These are phyloP conservation scores for Micronycteris hirsuta DNA, from an alignment of 2,113 vertebrate species.

Conservation along the genomic window DNA sequence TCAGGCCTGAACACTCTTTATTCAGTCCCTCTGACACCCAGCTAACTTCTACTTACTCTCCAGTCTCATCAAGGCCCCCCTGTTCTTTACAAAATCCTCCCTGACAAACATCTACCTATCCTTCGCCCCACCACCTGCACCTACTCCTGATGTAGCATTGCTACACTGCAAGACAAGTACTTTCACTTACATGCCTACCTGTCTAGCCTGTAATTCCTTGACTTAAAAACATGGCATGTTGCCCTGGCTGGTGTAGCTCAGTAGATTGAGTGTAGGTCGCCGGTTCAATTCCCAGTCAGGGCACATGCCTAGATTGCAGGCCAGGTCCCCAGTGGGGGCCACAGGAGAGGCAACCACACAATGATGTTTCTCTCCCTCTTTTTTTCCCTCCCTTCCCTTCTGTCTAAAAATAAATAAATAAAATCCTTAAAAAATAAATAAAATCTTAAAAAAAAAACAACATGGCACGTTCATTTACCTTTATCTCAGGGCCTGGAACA, in stretches of 20 bases:
- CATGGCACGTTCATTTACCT: background rate
- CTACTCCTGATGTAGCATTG: fast-evolving
- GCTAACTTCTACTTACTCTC: background rate
- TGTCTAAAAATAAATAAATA: no score
- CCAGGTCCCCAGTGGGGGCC: no score
- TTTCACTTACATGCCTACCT: background rate
- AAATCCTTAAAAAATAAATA: no score
- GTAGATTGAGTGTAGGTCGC: no score
- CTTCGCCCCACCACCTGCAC: background rate
- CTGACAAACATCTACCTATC: background rate
- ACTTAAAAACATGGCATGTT: background rate
- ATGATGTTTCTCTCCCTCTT: no score
- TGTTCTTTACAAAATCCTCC: background rate
- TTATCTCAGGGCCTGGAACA: background rate
- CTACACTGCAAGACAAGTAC: background rate
- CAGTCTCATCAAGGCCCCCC: background rate
- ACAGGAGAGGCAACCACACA: no score
- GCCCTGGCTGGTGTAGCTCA: no score
- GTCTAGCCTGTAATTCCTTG: background rate
- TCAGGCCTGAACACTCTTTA: background rate
- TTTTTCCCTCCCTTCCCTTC: no score
- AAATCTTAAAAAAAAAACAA: no score
- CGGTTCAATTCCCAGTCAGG: no score
- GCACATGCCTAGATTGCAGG: no score
- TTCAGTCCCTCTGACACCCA: background rate